Percentiles rank a stretch among this genome's conserved stretches.
Evolutionary conservation across 2,113 vertebrate genomes (phyloP).

Genomic region (Rhabdornis inornatus): DNA sequence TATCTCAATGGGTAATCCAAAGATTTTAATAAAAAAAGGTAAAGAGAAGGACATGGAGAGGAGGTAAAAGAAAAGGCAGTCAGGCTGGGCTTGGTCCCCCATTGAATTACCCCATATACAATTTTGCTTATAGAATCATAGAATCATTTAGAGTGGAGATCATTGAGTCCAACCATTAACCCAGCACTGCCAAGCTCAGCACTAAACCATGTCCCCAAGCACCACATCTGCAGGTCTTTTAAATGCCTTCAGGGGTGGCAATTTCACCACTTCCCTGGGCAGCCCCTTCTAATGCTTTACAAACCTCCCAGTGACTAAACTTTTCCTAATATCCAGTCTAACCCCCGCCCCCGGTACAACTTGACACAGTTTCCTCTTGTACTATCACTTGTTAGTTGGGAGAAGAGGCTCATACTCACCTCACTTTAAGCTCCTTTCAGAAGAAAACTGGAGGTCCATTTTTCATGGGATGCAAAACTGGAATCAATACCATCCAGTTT

Average conservation of each 20-base stretch:
- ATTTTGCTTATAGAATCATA: background rate
- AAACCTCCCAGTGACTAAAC: background rate
- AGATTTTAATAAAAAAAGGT: background rate
- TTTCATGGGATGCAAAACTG: background rate
- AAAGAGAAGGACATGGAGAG: background rate
- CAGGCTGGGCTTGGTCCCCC: background rate
- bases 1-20: background rate
- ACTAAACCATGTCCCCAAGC: background rate
- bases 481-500: background rate
- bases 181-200: background rate
- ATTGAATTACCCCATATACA: background rate
- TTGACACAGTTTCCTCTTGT: background rate
- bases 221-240: background rate
- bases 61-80: background rate
- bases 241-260: background rate
- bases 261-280: background rate
- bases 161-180: fast-evolving
- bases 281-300: background rate
- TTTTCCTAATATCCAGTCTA: background rate
- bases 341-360: too few species aligned
- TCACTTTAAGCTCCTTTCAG: background rate
- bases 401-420: background rate
- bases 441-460: background rate
- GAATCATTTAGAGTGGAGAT: background rate
- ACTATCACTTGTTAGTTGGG: background rate